These are phyloP conservation scores for Lasaia peninsularis DNA, from an alignment of 1,140 invertebrate species.

Conservation along the genomic window DNA sequence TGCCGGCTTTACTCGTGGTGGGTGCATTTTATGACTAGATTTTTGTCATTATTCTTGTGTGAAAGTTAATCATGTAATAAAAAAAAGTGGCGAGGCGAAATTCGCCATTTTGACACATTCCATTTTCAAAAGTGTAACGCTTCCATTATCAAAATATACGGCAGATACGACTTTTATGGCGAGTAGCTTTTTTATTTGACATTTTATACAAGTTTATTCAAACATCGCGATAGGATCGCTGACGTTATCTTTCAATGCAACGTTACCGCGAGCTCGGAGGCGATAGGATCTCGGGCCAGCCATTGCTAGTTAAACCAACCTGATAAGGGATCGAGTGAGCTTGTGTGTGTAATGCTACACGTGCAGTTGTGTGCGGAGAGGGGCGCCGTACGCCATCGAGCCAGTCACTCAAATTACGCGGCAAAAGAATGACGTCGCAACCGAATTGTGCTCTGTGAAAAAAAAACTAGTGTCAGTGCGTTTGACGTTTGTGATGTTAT, in stretches of 20 bases:
- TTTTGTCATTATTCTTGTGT: no score
- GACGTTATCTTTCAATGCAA: conserved; percentile 77
- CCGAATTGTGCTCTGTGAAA: conserved; percentile 40
- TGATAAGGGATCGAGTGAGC: conserved; percentile 66
- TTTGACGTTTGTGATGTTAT: conserved; percentile 63
- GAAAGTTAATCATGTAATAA: no score
- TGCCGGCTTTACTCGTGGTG: no score
- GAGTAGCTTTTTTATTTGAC: conserved; percentile 73
- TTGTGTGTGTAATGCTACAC: conserved; percentile 46
- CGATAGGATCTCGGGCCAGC: conserved; percentile 70
- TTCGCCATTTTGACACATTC: conserved; percentile 9
- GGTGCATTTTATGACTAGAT: no score
- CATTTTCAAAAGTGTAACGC: conserved; percentile 29
- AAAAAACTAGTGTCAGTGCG: conserved; percentile 40
- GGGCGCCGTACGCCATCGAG: conserved; percentile 46
- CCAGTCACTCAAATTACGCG: conserved; percentile 72
- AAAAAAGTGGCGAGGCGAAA: no score
- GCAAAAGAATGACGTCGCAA: conserved; percentile 68
- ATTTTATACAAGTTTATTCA: conserved; percentile 78
- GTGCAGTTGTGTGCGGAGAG: conserved; percentile 48
- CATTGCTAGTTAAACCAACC: conserved; percentile 74
- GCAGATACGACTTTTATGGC: conserved; percentile 64
- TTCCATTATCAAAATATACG: conserved; percentile 47
- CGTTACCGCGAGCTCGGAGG: conserved; percentile 69
- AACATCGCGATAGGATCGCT: conserved; percentile 71